phyloP scores from a whole-genome alignment of 1,140 invertebrate genomes.

The Ceratitis capitata region DNA sequence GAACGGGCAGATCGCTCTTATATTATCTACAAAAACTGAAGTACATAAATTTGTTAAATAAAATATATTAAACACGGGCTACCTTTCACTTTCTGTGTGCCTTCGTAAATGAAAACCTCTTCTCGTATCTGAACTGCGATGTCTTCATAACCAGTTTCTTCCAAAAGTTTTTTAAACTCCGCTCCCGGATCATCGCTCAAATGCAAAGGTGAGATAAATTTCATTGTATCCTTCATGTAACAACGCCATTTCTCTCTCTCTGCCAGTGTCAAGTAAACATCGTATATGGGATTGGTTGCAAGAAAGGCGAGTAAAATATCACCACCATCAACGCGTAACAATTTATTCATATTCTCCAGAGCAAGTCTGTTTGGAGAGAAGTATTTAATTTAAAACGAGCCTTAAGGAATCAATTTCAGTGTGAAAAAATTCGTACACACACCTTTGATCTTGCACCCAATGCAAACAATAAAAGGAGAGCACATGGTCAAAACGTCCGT shows the following conservation, averaged over 20 bases:
- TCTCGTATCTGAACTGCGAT: conserved; percentile 73
- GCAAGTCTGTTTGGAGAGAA: conserved; percentile 74
- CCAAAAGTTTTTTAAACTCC: conserved; percentile 71
- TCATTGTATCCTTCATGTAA: conserved; percentile 75
- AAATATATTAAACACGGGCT: conserved; percentile 53
- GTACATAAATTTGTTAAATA: no score
- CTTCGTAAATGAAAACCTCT: conserved; percentile 73
- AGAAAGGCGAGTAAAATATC: conserved; percentile 77
- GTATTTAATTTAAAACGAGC: not conserved
- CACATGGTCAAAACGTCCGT: conserved; percentile 73
- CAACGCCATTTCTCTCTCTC: conserved; percentile 70
- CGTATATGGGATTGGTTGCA: conserved; percentile 76
- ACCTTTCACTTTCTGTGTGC: conserved; percentile 71
- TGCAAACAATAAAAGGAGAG: conserved; percentile 86
- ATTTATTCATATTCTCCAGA: conserved; percentile 73
- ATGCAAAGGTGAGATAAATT: conserved; percentile 73
- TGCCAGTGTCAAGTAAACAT: conserved; percentile 73
- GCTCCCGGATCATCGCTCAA: conserved; percentile 72
- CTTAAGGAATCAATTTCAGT: not conserved
- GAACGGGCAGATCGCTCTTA: conserved; percentile 81
- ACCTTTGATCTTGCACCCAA: conserved; percentile 77
- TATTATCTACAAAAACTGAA: conserved; percentile 73
- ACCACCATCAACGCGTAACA: conserved; percentile 71
- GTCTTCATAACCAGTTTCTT: conserved; percentile 74
- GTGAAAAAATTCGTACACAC: not conserved